Evolutionary conservation across 1,140 invertebrate genomes (phyloP).

Genomic region (Marisa cornuarietis): DNA sequence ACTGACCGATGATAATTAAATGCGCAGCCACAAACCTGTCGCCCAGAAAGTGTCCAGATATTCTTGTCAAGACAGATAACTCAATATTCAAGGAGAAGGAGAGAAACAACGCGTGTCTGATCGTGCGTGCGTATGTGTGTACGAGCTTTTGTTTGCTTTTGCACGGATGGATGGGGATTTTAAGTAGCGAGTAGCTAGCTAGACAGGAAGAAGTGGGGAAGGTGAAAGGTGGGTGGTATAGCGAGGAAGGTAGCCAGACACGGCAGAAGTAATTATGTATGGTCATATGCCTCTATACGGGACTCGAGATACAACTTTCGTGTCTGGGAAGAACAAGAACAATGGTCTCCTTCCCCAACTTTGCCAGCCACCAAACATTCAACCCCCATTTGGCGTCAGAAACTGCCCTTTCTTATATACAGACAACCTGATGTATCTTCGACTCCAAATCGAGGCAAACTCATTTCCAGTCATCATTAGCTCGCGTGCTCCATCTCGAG

Average conservation of each 20-base stretch:
- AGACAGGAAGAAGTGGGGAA: not conserved
- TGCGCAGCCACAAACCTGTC: not conserved
- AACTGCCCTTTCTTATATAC: no score
- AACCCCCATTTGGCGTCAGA: not conserved
- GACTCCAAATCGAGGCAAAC: no score
- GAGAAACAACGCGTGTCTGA: not conserved
- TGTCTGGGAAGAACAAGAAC: not conserved
- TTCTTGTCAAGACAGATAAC: not conserved
- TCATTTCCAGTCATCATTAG: no score
- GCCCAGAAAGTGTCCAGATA: not conserved
- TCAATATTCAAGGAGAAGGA: not conserved
- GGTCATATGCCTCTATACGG: not conserved
- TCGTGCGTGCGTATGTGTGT: not conserved
- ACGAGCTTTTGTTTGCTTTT: no score
- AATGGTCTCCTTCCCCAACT: not conserved
- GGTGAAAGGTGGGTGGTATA: not conserved
- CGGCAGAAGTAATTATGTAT: not conserved
- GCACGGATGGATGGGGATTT: no score
- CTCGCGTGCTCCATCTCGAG: no score
- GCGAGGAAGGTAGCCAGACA: no score
- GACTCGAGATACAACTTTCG: not conserved
- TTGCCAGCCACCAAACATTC: not conserved
- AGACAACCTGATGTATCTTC: no score
- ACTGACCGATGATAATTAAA: no score
- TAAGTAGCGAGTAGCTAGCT: not conserved